Base-by-base conservation (phyloP, 2,888 invertebrate species). In the Eucera pruinosa region DNA sequence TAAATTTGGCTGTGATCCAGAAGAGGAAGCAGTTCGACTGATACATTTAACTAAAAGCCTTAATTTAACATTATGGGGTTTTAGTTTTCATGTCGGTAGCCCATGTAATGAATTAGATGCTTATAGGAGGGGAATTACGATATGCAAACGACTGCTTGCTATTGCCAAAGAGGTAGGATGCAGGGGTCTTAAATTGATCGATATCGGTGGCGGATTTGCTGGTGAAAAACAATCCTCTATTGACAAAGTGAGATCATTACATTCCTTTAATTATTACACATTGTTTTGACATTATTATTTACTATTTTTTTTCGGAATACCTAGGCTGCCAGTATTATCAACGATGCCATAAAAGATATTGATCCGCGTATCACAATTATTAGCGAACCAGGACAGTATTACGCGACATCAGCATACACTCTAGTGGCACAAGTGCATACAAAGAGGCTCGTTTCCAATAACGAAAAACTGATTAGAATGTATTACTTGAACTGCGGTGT, bases 401-500 rank as follows among this genome's bases (percentile, higher is more conserved):
- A 94, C 83, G 95, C 94, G 0, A 93, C 94, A 7, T 93, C 94
- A 0, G 94, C 95, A 0, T 94, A 94, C 86, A 94, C 94, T n/a
- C 89, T 95, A 13, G 93, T 93, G 39, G 92, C 94, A 45, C 93
- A 93, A 78, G 91, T 95, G 64, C 93, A 95, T 82, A 88, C 94
- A 15, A 94, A 93, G 81, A 93, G 93, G 50, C 88, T 91, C n/a
- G 91, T 93, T 5, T 50, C 27, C 0, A 85, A 86, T 2, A 76
- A 65, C 0, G 85, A 84, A 2, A 73, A 87, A 82, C 68, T 76
- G 11, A 82, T 78, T 41, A 83, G 85, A 68, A 94, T 94, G 93
- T 95, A 95, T 90, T 95, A 95, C 83, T 89, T 95, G 27, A 95
- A 94, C 85, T 95, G 95, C 83, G 95, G 95, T 3, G 93, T 94